Base-by-base conservation (phyloP, 2,888 invertebrate genomes). In the Xanthostigma xanthostigma region DNA sequence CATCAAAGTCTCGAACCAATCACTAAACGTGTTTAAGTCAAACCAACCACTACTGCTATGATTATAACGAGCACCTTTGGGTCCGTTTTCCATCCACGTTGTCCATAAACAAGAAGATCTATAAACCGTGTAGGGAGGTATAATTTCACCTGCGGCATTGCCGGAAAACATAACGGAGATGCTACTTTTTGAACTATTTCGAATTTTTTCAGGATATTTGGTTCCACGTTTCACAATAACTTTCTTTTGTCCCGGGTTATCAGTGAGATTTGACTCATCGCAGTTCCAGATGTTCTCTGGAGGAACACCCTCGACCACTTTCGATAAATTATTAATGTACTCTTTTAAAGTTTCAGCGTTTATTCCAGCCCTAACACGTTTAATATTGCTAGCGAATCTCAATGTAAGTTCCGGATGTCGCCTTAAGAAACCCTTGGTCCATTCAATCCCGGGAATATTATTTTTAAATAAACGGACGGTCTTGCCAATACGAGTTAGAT, bases 31-130 rank as follows among this genome's bases (percentile, higher is more conserved):
- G 11, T 37, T 48, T 8, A 33, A 44, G 45, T 59, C 55, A 40
- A 59, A 50, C 58, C 58, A 58, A 10, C 56, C 63, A 49, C 54
- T 58, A 49, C 57, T 58, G 6, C 59, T 57, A n/a, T 60, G 49
- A 51, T 63, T 64, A 49, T 62, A 68, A 9, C 60, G 46, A 48
- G 56, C 49, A 49, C 59, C 51, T 44, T 41, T 41, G 6, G 62
- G 65, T n/a, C 66, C 65, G 48, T 59, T 59, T 52, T 59, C 58
- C 13, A 56, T 58, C 65, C 65, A 67, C 12, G 57, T 56, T 9
- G 57, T 50, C 53, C 56, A 61, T 33, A 64, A 41, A 45, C 59
- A 41, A 46, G 58, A 55, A 10, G 59, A 53, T 52, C 61, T 63
- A 50, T 62, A 63, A 10, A 59, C 58, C 12, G 63, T 56, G 53